Evolutionary conservation across 1,140 invertebrate species (phyloP), one percentile per base, ranked within the genome.

Genomic region (Batillaria attramentaria): DNA sequence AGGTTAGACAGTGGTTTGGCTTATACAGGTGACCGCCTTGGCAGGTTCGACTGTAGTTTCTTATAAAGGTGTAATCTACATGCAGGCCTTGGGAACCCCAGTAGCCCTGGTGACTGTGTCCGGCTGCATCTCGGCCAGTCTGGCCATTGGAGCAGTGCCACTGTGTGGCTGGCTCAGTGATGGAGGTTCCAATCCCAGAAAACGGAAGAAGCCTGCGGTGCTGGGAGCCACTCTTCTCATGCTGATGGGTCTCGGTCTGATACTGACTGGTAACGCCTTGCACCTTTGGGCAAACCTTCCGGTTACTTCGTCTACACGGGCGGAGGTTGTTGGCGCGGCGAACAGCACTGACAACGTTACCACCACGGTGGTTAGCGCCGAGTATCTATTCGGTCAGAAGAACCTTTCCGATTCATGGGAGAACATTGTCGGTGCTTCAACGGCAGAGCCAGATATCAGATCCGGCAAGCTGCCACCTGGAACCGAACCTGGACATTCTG

Each of bases 61-160:
- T n/a, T n/a, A n/a, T n/a, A n/a, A n/a, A n/a, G n/a, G n/a, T n/a
- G n/a, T n/a, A n/a, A n/a, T n/a, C n/a, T n/a, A n/a, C n/a, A n/a
- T 24, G 54, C 72, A 74, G 72, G 33, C 72, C 4, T 24, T 74
- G 33, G 72, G 72, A 10, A 37, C 31, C 43, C 72, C 72, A 4
- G 41, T 43, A 2, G 31, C 43, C 50, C 16, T 74, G 31, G 42
- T 74, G 31, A 74, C 72, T 6, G 2, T 74, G 16, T 35, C 72
- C 18, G 72, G 72, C 8, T 42, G 43, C n/a, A 8, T 74, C 0
- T 74, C 72, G 1, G 46, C 72, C 20, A 4, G 31, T 28, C 0
- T 35, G 5, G 72, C 50, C 2, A 2, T 74, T 28, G 20, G 35
- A 1, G 18, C 33, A 8, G 16, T 74, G 46, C 72, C 72, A n/a